A percentile compares a stretch with the other conserved stretches of the same genome.
phyloP scores from a whole-genome alignment of 92 coral and sea anemone species.

The Plumapathes pennacea region DNA sequence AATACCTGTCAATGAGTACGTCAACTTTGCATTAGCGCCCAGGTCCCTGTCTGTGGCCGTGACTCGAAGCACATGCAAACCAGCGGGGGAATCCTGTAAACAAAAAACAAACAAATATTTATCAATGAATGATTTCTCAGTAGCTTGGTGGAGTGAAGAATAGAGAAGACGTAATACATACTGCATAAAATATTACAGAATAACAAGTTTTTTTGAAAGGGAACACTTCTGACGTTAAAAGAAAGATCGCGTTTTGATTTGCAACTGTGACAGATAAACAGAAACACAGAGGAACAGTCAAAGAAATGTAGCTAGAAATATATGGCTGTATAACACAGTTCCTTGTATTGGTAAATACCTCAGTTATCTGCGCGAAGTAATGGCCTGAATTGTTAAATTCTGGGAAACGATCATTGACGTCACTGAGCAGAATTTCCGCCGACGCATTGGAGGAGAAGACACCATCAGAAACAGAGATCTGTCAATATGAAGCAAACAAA shows the following conservation, averaged over 20 bases:
- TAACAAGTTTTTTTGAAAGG: too few species aligned
- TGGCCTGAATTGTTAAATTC: slow-evolving; percentile 62
- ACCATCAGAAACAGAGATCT: slow-evolving; percentile 83
- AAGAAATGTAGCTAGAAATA: too few species aligned
- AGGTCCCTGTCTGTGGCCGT: slow-evolving; percentile 82
- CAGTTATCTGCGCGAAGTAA: slow-evolving; percentile 71
- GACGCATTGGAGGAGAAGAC: slow-evolving; percentile 49
- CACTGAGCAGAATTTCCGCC: slow-evolving; percentile 62
- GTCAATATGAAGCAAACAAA: neutral
- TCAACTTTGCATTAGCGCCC: slow-evolving; percentile 71
- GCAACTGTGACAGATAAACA: too few species aligned
- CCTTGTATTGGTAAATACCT: too few species aligned
- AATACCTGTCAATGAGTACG: slow-evolving; percentile 80
- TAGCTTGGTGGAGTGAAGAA: too few species aligned
- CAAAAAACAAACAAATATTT: too few species aligned
- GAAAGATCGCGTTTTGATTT: neutral
- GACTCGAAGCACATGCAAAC: slow-evolving; percentile 72
- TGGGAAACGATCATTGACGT: slow-evolving; percentile 87
- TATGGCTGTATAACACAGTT: too few species aligned
- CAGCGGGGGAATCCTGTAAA: slow-evolving; percentile 76
- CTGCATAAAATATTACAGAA: too few species aligned
- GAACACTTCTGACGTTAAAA: too few species aligned
- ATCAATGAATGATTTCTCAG: too few species aligned
- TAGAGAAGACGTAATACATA: too few species aligned
- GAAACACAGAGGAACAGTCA: too few species aligned